Base-by-base conservation (phyloP, 2,888 invertebrate species). In the Caenorhabditis sp. region DNA sequence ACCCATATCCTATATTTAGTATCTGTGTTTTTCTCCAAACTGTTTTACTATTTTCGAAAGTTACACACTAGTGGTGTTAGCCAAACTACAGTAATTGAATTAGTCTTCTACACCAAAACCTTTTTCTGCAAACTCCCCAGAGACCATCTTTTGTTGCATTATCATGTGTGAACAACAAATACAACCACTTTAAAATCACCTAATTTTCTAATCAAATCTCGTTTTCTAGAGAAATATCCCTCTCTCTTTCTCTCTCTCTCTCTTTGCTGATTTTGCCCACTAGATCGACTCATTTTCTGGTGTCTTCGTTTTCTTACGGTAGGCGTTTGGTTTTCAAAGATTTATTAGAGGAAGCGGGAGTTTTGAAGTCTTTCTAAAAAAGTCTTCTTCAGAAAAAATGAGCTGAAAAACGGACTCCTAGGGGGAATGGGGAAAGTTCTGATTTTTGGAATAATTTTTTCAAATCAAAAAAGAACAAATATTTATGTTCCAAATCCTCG, bases 1-100 rank as follows among this genome's bases (percentile, higher is more conserved):
- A n/a, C n/a, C n/a, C n/a, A n/a, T n/a, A 7, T 26, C 12, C 6
- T 44, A 70, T 28, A 38, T 31, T 51, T 14, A 19, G 31, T 10
- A 16, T 38, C 24, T 35, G 12, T 69, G 31, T 47, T 59, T 58
- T 44, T n/a, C 26, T 59, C 26, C 51, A 26, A 28, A 0, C n/a
- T n/a, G n/a, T n/a, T 61, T 51, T 10, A 51, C 7, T 16, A 16
- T 26, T 16, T 44, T 16, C 28, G 12, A 24, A 58, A 14, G 16
- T 47, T 47, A 12, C 49, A 49, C 19, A 58, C 31, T 16, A 58
- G 2, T 19, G 38, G 5, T 41, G 0, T 38, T 38, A 2, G 14
- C 41, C n/a, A 19, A 66, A 49, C 31, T 66, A 68, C 51, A 22
- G 51, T 68, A 68, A 68, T 51, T 14, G 5, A 68, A 68, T 68